Conservation (phyloP, 2,113 vertebrate species). For the Lates calcarifer region DNA sequence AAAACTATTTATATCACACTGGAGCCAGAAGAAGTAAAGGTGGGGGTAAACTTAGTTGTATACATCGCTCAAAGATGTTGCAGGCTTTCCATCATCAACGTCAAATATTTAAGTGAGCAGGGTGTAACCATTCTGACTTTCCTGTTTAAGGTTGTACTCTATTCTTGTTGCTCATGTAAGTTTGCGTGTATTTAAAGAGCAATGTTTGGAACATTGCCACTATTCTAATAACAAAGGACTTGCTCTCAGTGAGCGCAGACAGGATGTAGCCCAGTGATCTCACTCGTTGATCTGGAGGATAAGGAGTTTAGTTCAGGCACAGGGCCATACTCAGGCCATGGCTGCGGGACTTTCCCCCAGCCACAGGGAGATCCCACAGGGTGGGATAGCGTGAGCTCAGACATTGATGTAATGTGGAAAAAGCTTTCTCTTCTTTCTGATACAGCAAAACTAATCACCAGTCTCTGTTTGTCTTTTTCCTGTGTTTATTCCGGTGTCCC, state of each 20-base stretch:
- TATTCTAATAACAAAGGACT: constrained; percentile 45
- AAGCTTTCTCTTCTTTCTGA: constrained; percentile 49
- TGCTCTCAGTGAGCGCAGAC: constrained; percentile 46
- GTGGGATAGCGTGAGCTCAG: constrained; percentile 70
- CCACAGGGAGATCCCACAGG: constrained; percentile 77
- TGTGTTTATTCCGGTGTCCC: constrained; percentile 57
- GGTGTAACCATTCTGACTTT: constrained; percentile 47
- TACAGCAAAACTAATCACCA: constrained; percentile 71
- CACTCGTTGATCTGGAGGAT: constrained; percentile 67
- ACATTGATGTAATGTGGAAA: constrained; percentile 85
- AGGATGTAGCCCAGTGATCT: constrained; percentile 78
- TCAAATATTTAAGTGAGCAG: constrained; percentile 24
- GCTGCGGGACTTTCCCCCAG: constrained; percentile 80
- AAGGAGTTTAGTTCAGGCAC: constrained; percentile 63
- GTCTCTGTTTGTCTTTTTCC: constrained; percentile 42
- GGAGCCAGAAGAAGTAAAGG: background rate
- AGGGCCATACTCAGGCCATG: constrained; percentile 42
- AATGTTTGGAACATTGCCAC: background rate
- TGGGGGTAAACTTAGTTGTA: background rate
- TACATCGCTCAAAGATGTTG: background rate
- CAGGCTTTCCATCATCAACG: background rate
- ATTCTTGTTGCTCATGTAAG: constrained; percentile 8
- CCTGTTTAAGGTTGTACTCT: constrained; percentile 18
- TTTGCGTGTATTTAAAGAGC: constrained; percentile 4
- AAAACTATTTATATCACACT: constrained; percentile 2